Base-by-base conservation (phyloP, 2,113 vertebrate species). In the Rhipidura dahli region DNA sequence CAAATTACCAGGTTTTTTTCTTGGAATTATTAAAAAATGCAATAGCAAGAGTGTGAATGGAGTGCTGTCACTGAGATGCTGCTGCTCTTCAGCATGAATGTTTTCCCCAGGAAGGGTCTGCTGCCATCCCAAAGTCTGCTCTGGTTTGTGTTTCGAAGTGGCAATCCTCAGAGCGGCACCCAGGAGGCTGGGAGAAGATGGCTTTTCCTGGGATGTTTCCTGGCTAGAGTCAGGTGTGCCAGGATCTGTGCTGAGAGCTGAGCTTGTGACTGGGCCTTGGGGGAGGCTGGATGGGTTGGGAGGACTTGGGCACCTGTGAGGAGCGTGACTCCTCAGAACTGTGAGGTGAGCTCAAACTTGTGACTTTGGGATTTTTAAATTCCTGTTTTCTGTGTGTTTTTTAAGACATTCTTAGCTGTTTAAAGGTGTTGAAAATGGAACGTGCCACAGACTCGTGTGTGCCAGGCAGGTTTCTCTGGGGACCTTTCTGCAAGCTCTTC, bases 21-120 rank as follows among this genome's bases (percentile, higher is more conserved):
- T 89, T 63, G 86, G 50, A 89, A 10, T 93, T 90, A 44, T 71
- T 96, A n/a, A 65, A 49, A 72, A 50, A 50, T 66, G 7, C 21
- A 70, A 2, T 26, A 60, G 30, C 15, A 54, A 33, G 44, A 15
- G 44, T 77, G 39, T 44, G 56, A 75, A n/a, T 37, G 65, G 60
- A 89, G 49, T 59, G 64, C 40, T 83, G 59, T 70, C 31, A 17
- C 63, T 37, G 85, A 61, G 27, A 14, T 42, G 45, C 9, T 65
- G 39, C 47, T 59, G 13, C 71, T 86, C 11, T 85, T 61, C 56
- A 59, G 59, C 6, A 4, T 42, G 64, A 73, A 5, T 26, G 4
- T 19, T 11, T 57, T 33, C 40, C 40, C 35, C 44, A 35, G 11
- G n/a, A 18, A 68, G 59, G 24, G 10, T 66, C 45, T 82, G 24